Conservation (phyloP, 1,140 invertebrate species). For the Melitaea cinxia region DNA sequence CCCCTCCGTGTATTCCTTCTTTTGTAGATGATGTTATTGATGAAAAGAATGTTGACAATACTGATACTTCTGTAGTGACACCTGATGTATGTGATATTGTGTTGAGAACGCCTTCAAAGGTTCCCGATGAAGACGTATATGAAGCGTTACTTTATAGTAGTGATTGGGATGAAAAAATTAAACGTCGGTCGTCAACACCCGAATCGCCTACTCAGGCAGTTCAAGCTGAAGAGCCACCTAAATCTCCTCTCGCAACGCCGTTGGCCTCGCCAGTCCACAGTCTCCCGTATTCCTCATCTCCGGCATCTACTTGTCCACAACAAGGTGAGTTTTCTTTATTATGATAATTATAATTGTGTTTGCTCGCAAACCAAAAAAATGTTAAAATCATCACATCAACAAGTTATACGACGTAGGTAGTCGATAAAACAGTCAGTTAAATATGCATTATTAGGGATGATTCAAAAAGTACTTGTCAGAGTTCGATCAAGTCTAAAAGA, state of each 20-base stretch:
- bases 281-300: conserved; percentile 57
- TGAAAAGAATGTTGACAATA: conserved; percentile 36
- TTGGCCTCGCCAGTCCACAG: conserved; percentile 78
- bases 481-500: too few species aligned
- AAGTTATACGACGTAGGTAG: too few species aligned
- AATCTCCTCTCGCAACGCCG: conserved; percentile 80
- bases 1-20: conserved; percentile 42
- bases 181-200: conserved; percentile 67
- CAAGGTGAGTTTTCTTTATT: conserved; percentile 52
- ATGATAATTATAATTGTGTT: too few species aligned
- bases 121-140: conserved; percentile 61
- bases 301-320: conserved; percentile 55
- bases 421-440: too few species aligned
- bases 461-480: too few species aligned
- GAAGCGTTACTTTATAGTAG: conserved; percentile 61
- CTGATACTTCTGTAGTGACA: conserved; percentile 33
- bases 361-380: too few species aligned
- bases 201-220: conserved; percentile 56
- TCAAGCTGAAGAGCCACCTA: conserved; percentile 66
- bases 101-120: conserved; percentile 43
- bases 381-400: too few species aligned
- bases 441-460: too few species aligned
- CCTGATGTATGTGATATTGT: conserved; percentile 47
- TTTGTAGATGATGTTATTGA: conserved; percentile 43
- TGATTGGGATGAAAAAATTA: conserved; percentile 64